Evolutionary conservation across 2,888 invertebrate species (phyloP), one percentile per base, ranked within the genome.

Genomic region (Ochlodes sylvanus): DNA sequence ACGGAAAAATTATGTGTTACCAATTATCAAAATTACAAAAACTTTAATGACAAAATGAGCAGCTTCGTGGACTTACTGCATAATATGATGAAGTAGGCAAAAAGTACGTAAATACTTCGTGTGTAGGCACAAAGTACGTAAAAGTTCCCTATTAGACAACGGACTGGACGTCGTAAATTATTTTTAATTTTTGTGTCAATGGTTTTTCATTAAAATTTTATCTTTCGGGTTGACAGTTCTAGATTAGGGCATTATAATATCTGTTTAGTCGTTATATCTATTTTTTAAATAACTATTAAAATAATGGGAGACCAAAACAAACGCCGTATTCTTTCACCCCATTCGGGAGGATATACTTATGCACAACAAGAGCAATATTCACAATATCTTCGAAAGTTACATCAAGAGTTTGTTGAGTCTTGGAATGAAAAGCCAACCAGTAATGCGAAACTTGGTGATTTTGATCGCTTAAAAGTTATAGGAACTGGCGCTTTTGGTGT

Each of bases 401-500:
- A 83, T 12, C 76, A 84, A 72, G 88, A 90, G 44, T 93, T 93
- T 69, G 71, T 85, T 19, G 84, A 88, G 95, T 71, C 81, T 19
- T 93, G 90, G 91, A 87, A 86, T 64, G 82, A 85, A 42, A 86
- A 82, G 42, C 64, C 80, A 0, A 81, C 79, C 57, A 72, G 74
- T 63, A 85, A 83, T 71, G 84, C 84, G 2, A 82, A 78, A 64
- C 7, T 83, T 41, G 80, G 89, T 10, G 97, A 98, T 79, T 98
- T 97, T 81, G 95, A 97, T 65, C 88, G 95, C 67, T 87, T 95
- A 54, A 95, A 95, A 79, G 96, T 97, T 0, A 88, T 99, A 58
- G 98, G 98, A 0, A 96, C 96, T 0, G 99, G 99, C 3, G 97
- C 98, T 0, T 99, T 98, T 86, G 98, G 99, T 14, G 94, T 96